Conservation (phyloP, 2,888 invertebrate species). For the Dasypogon diadema region DNA sequence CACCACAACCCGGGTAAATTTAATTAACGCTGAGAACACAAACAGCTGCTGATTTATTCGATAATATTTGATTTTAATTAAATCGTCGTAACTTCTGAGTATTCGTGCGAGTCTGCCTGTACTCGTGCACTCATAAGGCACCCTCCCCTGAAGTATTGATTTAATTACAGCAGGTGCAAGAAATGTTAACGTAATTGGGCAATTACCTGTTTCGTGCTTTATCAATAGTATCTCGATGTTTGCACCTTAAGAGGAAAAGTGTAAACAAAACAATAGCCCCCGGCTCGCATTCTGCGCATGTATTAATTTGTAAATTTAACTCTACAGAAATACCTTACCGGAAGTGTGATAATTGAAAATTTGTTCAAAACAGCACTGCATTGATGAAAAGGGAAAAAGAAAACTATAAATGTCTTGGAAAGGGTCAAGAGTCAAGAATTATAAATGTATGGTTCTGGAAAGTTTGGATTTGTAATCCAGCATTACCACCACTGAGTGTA, state of each 20-base stretch:
- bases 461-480: too few relatives aligned
- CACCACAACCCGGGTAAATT: conserved; percentile 21
- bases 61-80: conserved; percentile 52
- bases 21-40: conserved; percentile 40
- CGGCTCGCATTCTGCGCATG: too few relatives aligned
- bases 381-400: too few relatives aligned
- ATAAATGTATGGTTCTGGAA: too few relatives aligned
- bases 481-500: too few relatives aligned
- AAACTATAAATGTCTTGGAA: too few relatives aligned
- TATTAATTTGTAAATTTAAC: too few relatives aligned
- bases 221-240: conserved; percentile 36
- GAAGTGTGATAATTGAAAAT: too few relatives aligned
- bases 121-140: background rate
- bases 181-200: conserved; percentile 33
- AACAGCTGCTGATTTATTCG: conserved; percentile 34
- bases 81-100: conserved; percentile 39
- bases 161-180: conserved; percentile 46
- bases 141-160: conserved; percentile 27
- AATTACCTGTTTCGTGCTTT: conserved; percentile 21
- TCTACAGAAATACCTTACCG: too few relatives aligned
- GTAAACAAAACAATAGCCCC: background rate
- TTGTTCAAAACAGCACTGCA: too few relatives aligned
- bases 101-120: too few relatives aligned
- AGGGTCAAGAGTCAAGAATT: too few relatives aligned
- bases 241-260: conserved; percentile 3